A percentile compares a stretch with the other conserved stretches of the same genome.
phyloP scores from a whole-genome alignment of 2,888 invertebrate species.

The Lasioglossum morio region DNA sequence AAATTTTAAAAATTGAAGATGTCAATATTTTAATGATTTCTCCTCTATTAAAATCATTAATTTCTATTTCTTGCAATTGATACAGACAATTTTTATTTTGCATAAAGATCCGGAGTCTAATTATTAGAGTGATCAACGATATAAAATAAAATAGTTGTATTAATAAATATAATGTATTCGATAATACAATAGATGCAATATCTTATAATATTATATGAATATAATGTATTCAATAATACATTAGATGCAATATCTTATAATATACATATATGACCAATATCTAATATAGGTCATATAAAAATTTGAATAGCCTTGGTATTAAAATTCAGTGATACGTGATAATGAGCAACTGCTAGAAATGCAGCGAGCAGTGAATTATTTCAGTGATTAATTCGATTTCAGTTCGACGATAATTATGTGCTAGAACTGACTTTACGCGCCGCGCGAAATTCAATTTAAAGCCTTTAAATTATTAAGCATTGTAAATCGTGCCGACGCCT shows the following conservation, averaged over 20 bases:
- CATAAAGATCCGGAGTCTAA: no score
- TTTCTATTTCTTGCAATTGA: no score
- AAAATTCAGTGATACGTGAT: not conserved
- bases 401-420: not conserved
- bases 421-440: not conserved
- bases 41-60: no score
- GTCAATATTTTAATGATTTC: no score
- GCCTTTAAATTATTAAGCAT: constrained; percentile 14
- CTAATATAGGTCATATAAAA: not conserved
- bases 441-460: not conserved
- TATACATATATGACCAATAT: no score
- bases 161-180: not conserved
- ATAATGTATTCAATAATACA: not conserved
- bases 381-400: not conserved
- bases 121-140: not conserved
- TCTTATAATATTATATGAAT: no score
- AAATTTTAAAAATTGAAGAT: no score
- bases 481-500: not conserved
- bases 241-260: no score
- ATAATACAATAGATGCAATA: not conserved
- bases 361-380: not conserved
- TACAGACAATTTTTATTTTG: no score
- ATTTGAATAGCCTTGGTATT: not conserved
- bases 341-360: not conserved
- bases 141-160: not conserved